Base-by-base conservation (phyloP, 2,888 invertebrate genomes). In the Nyleta sp. region DNA sequence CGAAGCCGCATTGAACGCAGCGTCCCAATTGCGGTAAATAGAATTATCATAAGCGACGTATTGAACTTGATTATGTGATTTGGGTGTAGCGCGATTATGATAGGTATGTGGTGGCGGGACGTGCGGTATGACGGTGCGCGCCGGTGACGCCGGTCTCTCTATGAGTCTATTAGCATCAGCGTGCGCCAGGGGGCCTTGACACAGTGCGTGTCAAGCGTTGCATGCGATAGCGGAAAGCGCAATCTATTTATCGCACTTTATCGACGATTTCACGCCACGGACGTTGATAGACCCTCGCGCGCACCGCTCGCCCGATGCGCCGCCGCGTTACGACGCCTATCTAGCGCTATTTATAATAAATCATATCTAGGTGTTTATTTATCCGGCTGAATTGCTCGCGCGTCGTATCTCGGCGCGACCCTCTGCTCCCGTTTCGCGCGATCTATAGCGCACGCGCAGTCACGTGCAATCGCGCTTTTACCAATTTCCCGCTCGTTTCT, bases 221-320 rank as follows among this genome's bases (percentile, higher is more conserved):
- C 87, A 87, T 87, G 86, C 86, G 88, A 88, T 89, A 88, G 87
- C 89, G 89, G 88, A 89, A 89, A 89, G 86, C 86, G 87, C 89
- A 88, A 89, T 88, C 88, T 87, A 87, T 88, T 89, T 89, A 89
- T 89, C 89, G 85, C 83, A 83, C 83, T 87, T 89, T 89, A 89
- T 87, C 85, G 86, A 82, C 83, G 81, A 86, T 87, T 88, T 88
- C 81, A 83, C 83, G 82, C 78, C 81, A 82, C 72, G 57, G 62
- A 82, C 78, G 81, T 71, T 67, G 81, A 83, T 78, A 80, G 72
- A 76, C 81, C 75, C 82, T 76, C 68, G 62, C 65, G 68, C 68
- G 62, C 65, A 65, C 68, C 57, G 52, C 53, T 42, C 42, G 24
- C 40, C 57, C 57, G 64, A 55, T 52, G 62, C 73, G 57, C 64